Evolutionary conservation across 2,888 invertebrate species (phyloP).

Genomic region (Tiphia femorata): DNA sequence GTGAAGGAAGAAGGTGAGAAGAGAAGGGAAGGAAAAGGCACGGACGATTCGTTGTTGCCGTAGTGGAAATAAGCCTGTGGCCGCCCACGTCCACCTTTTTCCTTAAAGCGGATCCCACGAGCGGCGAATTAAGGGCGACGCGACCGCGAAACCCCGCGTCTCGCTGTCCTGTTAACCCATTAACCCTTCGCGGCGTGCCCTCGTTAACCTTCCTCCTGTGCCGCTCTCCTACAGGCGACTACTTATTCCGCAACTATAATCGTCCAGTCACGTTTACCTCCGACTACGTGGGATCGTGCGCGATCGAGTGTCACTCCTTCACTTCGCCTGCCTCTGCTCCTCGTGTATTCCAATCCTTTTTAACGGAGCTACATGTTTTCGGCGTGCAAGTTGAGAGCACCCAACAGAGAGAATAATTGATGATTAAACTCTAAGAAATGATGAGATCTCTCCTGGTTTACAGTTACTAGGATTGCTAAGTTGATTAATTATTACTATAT

Average conservation of each 20-base stretch:
- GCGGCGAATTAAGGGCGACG: constrained; percentile 46
- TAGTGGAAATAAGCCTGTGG: not conserved
- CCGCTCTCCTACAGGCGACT: constrained; percentile 33
- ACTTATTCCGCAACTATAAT: constrained; percentile 49
- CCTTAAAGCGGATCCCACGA: constrained; percentile 37
- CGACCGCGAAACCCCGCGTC: constrained; percentile 35
- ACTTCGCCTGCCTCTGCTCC: too few species aligned
- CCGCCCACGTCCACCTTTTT: constrained; percentile 14
- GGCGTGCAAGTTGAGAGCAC: too few species aligned
- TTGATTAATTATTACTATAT: too few species aligned
- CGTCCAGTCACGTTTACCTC: constrained; percentile 49
- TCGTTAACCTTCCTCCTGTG: constrained; percentile 40
- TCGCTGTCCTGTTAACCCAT: constrained; percentile 52
- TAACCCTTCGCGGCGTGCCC: constrained; percentile 41
- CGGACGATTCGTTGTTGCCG: not conserved
- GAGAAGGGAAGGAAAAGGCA: too few species aligned
- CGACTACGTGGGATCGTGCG: constrained; percentile 46
- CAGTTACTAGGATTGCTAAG: too few species aligned
- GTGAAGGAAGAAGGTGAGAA: too few species aligned
- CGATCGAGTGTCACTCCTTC: too few species aligned
- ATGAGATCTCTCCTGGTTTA: too few species aligned
- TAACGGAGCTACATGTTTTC: too few species aligned
- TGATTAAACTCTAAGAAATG: too few species aligned
- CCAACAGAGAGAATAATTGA: too few species aligned
- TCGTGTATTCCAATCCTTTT: too few species aligned